phyloP scores from a whole-genome alignment of 2,797 vertebrate species.

The Peromyscus nudipes region DNA sequence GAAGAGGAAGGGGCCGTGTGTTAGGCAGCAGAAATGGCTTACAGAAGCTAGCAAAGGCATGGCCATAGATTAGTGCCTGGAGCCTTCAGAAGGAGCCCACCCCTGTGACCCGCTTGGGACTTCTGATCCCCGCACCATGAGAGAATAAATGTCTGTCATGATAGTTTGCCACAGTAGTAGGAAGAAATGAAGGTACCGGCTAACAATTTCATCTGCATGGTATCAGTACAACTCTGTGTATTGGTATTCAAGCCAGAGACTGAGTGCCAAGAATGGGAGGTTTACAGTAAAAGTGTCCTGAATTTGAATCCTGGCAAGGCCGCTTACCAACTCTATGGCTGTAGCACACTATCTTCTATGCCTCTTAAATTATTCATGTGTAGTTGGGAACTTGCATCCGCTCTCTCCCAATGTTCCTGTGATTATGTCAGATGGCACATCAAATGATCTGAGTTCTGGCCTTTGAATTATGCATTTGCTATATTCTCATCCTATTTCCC shows the following conservation, averaged over 20 bases:
- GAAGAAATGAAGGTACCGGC: not conserved
- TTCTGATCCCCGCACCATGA: not conserved
- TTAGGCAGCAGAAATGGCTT: not conserved
- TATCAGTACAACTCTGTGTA: not conserved
- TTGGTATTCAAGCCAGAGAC: not conserved
- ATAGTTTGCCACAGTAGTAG: not conserved
- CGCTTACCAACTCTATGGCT: not conserved
- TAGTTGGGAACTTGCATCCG: not conserved
- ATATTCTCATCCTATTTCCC: not conserved
- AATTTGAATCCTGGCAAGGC: conserved; percentile 1
- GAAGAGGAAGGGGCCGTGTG: not conserved
- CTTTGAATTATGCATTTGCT: not conserved
- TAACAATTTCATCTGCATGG: not conserved
- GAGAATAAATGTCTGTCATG: too few relatives aligned
- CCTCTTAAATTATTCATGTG: not conserved
- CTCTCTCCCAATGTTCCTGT: not conserved
- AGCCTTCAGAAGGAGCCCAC: not conserved
- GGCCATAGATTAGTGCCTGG: not conserved
- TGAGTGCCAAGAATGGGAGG: not conserved
- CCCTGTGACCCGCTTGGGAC: not conserved
- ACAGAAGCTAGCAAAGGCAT: not conserved
- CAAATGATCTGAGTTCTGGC: not conserved
- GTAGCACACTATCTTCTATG: not conserved
- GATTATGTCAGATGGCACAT: not conserved
- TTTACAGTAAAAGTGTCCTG: not conserved